Conservation (phyloP, 2,888 invertebrate species). For the Geophilus truncorum region DNA sequence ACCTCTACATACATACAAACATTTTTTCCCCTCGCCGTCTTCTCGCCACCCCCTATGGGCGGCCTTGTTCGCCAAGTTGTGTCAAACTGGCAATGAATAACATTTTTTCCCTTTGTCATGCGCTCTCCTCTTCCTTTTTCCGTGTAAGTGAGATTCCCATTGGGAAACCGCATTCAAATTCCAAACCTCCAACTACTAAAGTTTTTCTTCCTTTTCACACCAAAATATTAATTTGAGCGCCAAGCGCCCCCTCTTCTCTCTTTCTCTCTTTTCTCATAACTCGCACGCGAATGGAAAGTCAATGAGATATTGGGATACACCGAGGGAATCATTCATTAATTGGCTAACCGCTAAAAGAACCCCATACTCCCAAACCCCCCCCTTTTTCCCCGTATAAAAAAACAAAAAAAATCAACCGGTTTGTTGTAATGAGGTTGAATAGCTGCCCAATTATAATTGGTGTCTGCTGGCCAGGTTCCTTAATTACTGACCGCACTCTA, state of each 20-base stretch:
- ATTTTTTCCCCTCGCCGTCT: neutral
- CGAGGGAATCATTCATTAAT: neutral
- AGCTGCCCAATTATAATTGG: neutral
- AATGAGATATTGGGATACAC: neutral
- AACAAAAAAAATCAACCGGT: neutral
- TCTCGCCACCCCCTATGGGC: neutral
- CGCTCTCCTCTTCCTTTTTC: neutral
- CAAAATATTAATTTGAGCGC: neutral
- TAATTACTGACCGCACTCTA: neutral
- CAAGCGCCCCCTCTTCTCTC: neutral
- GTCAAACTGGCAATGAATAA: neutral
- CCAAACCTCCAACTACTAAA: neutral
- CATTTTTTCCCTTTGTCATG: neutral
- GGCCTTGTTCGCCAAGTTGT: neutral
- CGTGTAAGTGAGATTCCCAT: neutral
- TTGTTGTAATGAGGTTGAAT: neutral
- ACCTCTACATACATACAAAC: neutral
- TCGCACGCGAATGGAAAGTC: neutral
- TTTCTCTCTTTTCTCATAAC: neutral
- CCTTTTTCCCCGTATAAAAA: too few species aligned
- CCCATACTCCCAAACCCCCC: too few species aligned
- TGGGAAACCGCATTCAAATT: neutral
- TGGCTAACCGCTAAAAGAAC: neutral
- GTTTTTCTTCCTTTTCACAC: neutral
- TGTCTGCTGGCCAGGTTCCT: too few species aligned